These are phyloP conservation scores for Nicator chloris DNA, from an alignment of 2,113 vertebrate genomes.

Conservation along the genomic window DNA sequence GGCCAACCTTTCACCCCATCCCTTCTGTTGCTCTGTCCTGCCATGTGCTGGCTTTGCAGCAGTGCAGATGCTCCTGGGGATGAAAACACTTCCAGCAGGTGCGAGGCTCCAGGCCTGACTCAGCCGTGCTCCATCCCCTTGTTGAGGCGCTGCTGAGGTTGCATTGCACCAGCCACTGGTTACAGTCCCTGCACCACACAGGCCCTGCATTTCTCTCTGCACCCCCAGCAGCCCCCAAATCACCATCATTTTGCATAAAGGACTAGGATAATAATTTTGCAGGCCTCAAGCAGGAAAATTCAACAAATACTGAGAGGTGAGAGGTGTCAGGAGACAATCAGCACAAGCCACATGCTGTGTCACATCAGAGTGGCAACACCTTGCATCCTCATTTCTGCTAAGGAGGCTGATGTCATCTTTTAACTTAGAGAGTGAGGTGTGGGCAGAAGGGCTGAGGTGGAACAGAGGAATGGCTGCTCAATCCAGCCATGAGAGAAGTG, in stretches of 20 bases:
- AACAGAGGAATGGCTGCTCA: background rate
- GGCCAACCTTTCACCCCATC: fast-evolving
- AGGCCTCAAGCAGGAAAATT: background rate
- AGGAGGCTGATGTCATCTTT: background rate
- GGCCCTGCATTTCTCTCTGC: background rate
- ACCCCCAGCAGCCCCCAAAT: background rate
- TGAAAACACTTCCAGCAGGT: background rate
- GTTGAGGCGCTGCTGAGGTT: fast-evolving
- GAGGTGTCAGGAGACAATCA: background rate
- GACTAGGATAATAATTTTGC: background rate
- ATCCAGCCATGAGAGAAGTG: background rate
- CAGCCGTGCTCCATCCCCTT: fast-evolving
- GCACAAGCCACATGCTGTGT: background rate
- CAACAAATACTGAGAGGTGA: background rate
- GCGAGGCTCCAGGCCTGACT: background rate
- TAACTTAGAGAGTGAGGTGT: background rate
- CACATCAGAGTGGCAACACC: fast-evolving
- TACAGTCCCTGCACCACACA: background rate
- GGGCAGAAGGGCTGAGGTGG: background rate
- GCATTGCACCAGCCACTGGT: fast-evolving
- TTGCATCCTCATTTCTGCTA: background rate
- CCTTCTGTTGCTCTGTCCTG: background rate
- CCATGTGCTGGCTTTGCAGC: background rate
- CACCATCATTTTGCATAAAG: background rate
- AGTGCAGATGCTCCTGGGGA: background rate